These are phyloP conservation scores for Probaryconus sp. DNA, from an alignment of 1,140 invertebrate species.

Conservation along the genomic window DNA sequence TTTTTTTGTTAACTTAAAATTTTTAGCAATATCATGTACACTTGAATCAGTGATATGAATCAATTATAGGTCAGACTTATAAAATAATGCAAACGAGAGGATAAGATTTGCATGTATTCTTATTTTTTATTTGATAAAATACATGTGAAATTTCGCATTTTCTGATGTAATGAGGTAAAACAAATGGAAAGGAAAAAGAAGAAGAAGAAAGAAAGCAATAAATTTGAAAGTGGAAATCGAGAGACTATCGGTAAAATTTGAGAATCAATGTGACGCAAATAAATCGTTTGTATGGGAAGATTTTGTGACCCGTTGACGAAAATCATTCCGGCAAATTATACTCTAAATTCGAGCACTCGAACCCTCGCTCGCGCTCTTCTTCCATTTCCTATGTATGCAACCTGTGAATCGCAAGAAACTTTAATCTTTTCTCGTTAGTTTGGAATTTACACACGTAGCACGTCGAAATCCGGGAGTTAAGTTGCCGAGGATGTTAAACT, in stretches of 20 bases:
- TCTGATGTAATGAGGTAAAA: neutral
- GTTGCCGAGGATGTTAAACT: slow-evolving; percentile 59
- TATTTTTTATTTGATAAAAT: too few species aligned
- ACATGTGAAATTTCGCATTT: too few species aligned
- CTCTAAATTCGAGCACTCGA: slow-evolving; percentile 31
- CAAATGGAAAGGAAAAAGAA: neutral
- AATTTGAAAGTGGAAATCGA: neutral
- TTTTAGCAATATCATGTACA: too few species aligned
- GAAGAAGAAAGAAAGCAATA: neutral
- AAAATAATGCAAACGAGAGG: too few species aligned
- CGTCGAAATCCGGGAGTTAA: slow-evolving; percentile 63
- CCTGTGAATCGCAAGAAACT: slow-evolving; percentile 46
- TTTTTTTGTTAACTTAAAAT: too few species aligned
- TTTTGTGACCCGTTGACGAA: slow-evolving; percentile 30
- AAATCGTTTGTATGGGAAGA: slow-evolving; percentile 14
- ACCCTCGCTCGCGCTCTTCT: neutral
- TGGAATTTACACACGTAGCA: slow-evolving; percentile 63
- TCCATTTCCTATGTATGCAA: slow-evolving; percentile 29
- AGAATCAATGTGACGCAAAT: slow-evolving; percentile 35
- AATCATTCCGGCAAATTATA: slow-evolving; percentile 43
- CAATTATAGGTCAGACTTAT: too few species aligned
- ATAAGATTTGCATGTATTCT: too few species aligned
- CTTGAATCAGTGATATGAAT: too few species aligned
- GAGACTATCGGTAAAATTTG: slow-evolving; percentile 11
- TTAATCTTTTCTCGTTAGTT: slow-evolving; percentile 66